Conservation (phyloP, 2,113 vertebrate genomes). For the Riparia riparia region DNA sequence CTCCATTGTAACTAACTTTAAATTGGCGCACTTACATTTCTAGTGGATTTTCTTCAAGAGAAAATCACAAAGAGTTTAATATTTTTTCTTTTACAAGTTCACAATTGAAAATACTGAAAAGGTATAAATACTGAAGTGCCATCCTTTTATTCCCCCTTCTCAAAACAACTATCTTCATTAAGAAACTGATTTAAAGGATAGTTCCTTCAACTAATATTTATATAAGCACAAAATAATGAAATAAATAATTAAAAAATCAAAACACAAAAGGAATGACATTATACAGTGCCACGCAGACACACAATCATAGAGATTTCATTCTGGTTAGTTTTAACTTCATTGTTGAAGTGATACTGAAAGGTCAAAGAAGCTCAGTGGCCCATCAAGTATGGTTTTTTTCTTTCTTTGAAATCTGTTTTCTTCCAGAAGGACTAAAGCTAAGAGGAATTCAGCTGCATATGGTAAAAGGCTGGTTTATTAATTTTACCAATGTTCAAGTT, state of each 20-base stretch:
- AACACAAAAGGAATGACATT: not conserved
- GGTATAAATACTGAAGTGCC: not conserved
- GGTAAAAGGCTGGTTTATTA: not conserved
- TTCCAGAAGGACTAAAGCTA: not conserved
- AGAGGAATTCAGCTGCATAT: not conserved
- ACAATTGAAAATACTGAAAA: not conserved
- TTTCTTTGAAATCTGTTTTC: not conserved
- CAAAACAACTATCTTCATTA: not conserved
- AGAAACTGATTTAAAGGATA: not conserved
- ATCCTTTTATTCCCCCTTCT: not conserved
- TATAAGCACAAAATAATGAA: not conserved
- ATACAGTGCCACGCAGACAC: not conserved
- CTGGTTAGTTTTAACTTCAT: not conserved
- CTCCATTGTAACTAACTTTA: not conserved
- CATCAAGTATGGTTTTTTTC: not conserved
- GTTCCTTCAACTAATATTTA: not conserved
- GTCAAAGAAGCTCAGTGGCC: not conserved
- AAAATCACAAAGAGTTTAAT: not conserved
- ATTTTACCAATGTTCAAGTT: not conserved
- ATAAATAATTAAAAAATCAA: not conserved
- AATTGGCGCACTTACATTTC: not conserved
- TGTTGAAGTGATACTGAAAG: not conserved
- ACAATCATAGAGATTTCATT: not conserved
- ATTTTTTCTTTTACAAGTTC: not conserved
- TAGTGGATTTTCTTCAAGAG: not conserved